A percentile compares a stretch with the other conserved stretches of the same genome.
Evolutionary conservation across 23 tunicate genomes (phyloP).

Genomic region (Oikopleura vanhoeffeni): DNA sequence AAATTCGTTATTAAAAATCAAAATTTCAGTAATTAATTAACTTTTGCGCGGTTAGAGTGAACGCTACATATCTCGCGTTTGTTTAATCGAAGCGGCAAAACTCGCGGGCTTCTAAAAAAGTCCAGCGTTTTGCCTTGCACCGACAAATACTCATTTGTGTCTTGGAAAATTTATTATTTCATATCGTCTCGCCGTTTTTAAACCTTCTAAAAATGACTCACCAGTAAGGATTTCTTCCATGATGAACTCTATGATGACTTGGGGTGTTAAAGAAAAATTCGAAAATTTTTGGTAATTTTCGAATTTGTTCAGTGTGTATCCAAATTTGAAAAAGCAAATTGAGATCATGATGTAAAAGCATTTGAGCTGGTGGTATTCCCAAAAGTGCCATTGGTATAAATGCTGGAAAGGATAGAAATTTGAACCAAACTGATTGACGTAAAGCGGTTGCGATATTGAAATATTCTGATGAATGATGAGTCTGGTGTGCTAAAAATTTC

Average conservation of each 20-base stretch:
- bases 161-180: no score
- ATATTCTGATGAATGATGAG: conserved; percentile 86
- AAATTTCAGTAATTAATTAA: no score
- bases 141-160: no score
- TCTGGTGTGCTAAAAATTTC: not conserved
- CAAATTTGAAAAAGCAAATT: conserved; percentile 82
- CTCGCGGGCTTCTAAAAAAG: no score
- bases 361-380: conserved; percentile 16
- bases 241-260: conserved; percentile 94
- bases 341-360: not conserved
- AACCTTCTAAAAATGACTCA: no score
- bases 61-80: no score
- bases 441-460: conserved; percentile 67
- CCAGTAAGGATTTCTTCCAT: conserved; percentile 93
- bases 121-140: no score
- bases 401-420: not conserved
- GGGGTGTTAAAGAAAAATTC: conserved; percentile 84
- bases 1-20: no score
- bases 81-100: no score
- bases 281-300: conserved; percentile 28
- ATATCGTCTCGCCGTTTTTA: no score
- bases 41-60: no score
- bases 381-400: conserved; percentile 26
- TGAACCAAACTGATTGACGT: not conserved
- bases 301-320: conserved; percentile 66